Percentiles rank a stretch among this genome's conserved stretches.
Conservation (phyloP, 1,140 invertebrate genomes). For the Notospermus geniculatus region DNA sequence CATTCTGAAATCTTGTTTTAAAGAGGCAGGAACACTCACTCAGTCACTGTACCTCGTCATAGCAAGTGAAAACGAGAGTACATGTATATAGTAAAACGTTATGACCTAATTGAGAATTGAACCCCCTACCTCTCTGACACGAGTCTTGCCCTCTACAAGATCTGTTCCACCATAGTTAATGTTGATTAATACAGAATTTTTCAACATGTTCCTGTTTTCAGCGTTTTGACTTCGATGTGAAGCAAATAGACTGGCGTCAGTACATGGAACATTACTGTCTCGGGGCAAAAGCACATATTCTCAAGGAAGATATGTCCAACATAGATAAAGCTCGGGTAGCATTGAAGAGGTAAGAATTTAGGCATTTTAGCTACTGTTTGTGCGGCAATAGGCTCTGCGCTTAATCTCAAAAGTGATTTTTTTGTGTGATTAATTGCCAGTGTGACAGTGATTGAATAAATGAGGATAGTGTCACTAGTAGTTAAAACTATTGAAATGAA, state of each 20-base stretch:
- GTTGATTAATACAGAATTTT: too few relatives aligned
- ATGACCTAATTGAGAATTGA: too few relatives aligned
- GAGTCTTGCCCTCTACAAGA: too few relatives aligned
- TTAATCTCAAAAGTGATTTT: neutral
- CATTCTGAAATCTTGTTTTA: neutral
- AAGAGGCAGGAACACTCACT: too few relatives aligned
- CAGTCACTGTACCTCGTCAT: too few relatives aligned
- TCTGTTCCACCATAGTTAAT: too few relatives aligned
- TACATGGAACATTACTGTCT: constrained; percentile 52
- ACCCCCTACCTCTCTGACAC: too few relatives aligned
- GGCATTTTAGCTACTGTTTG: neutral
- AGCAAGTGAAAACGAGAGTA: too few relatives aligned
- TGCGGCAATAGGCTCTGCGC: neutral
- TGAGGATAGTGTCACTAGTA: neutral
- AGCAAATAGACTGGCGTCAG: constrained; percentile 41
- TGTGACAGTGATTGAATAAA: neutral
- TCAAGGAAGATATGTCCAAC: constrained; percentile 49
- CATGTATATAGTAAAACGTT: too few relatives aligned
- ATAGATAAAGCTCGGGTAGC: constrained; percentile 39
- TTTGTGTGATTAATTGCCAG: constrained; percentile 7
- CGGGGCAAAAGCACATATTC: constrained; percentile 47
- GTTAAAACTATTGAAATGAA: too few relatives aligned
- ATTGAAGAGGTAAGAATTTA: constrained; percentile 38
- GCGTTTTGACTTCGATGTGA: constrained; percentile 27
- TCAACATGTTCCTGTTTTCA: neutral